phyloP scores from a whole-genome alignment of 2,888 invertebrate genomes.

The Agrotis puta region DNA sequence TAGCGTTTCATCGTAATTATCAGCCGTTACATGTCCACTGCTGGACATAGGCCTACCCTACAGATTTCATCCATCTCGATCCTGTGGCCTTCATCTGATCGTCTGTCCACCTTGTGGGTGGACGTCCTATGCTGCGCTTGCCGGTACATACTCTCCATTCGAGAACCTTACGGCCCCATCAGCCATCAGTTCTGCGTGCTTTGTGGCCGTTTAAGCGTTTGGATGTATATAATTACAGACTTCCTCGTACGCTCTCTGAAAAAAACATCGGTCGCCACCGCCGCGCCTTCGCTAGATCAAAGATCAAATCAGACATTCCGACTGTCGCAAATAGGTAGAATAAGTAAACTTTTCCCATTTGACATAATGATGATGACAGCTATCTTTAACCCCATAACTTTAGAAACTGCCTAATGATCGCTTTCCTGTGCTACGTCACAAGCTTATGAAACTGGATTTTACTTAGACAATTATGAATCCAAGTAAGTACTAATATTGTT shows the following conservation, averaged over 20 bases:
- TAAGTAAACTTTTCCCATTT: slow-evolving; percentile 26
- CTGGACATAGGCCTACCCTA: too few species aligned
- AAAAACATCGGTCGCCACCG: background rate
- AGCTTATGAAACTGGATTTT: slow-evolving; percentile 14
- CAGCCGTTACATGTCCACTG: too few species aligned
- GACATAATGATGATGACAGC: slow-evolving; percentile 37
- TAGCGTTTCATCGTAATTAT: too few species aligned
- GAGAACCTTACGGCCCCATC: too few species aligned
- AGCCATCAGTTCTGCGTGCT: too few species aligned
- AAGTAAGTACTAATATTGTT: background rate
- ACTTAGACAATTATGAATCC: slow-evolving; percentile 2
- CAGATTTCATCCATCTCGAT: too few species aligned
- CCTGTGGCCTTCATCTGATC: too few species aligned
- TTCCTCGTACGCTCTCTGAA: background rate
- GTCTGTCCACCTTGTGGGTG: too few species aligned
- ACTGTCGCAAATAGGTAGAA: slow-evolving; percentile 4
- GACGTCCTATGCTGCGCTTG: too few species aligned
- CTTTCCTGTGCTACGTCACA: slow-evolving; percentile 30
- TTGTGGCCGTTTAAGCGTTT: too few species aligned
- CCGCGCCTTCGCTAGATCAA: slow-evolving; percentile 3
- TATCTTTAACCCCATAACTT: slow-evolving; percentile 29
- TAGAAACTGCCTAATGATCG: slow-evolving; percentile 27
- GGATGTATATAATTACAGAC: too few species aligned
- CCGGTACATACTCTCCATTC: too few species aligned
- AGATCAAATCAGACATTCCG: slow-evolving; percentile 19